Evolutionary conservation across 1,140 invertebrate genomes (phyloP), one percentile per base, ranked within the genome.

Genomic region (Bicyclus anynana): DNA sequence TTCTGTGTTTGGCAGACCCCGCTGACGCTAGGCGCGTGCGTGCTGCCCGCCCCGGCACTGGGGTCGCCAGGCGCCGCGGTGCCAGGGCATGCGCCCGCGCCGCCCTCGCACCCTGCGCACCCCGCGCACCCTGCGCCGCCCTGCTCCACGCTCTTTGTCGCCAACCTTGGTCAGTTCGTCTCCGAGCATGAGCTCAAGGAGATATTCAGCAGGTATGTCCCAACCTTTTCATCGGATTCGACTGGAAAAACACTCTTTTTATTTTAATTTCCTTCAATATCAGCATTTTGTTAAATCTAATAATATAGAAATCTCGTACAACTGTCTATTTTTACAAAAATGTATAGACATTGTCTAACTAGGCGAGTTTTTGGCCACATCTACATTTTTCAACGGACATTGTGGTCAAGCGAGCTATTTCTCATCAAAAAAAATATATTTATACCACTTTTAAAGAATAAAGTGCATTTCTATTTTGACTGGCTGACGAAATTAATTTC

Each of bases 111-210:
- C 33, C 55, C 65, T 17, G 52, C 60, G 9, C 71, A 67, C 49
- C 57, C 67, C 9, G 61, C 53, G 60, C 94, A 94, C 59, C 95
- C 94, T 42, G 93, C 94, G 33, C 94, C 95, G 65, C 97, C 97
- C 44, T 99, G 97, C 91, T 99, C 97, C 52, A 99, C 98, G 55
- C 93, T 99, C 40, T 99, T 99, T 90, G 97, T 99, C 69, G 97
- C 97, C 72, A 99, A 99, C 89, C 92, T 99, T 67, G 97, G 97
- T 40, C 96, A 96, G 85, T 98, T 97, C 81, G 96, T 97, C 69
- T 97, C 96, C 51, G 97, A 99, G 87, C 97, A 98, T 80, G 97
- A 99, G 89, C 93, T 99, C 59, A 98, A 98, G 91, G 97, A 98
- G 89, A 95, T 99, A 78, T 99, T 98, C 91, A 96, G 94, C 93